Base-by-base conservation (phyloP, 2,797 vertebrate genomes). In the Peromyscus attwateri region DNA sequence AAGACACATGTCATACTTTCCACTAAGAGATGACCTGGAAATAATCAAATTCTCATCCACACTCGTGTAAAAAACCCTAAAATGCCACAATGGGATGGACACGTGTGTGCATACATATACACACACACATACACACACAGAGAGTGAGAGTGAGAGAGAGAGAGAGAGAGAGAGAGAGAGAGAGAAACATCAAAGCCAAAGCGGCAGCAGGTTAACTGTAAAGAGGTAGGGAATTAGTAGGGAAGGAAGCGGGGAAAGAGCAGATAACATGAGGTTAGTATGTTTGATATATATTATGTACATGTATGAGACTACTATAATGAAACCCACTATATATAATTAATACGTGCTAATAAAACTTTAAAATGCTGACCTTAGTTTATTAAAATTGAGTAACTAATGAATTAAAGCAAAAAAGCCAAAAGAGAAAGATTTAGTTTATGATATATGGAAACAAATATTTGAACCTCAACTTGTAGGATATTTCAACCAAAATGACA, bases 321-420 rank as follows among this genome's bases (percentile, higher is more conserved):
- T n/a, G 19, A 68, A 70, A 25, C 8, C 23, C 21, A 70, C 31
- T 66, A 55, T 37, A 11, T 68, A n/a, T 52, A 70, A 52, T n/a
- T 70, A 70, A 52, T 52, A 66, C 49, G 55, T 87, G 23, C 4
- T 17, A 70, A 52, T 49, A 68, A 87, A 14, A 71, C 40, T 62
- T 77, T 23, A 85, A 75, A 92, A 84, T 88, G 55, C 49, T 95
- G 52, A 25, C 23, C 3, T 73, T 85, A 94, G 81, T 85, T 77
- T 5, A 23, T 79, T 91, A 46, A 88, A 95, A 34, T 70, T 87
- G 31, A 87, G 13, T 85, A 66, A 71, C 6, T 19, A 60, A n/a
- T 11, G 5, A 80, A 81, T 81, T 80, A 9, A 13, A 81, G 40
- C 57, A 64, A 83, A 31, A 19, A 49, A 34, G 19, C 0, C 43